A percentile compares a stretch with the other conserved stretches of the same genome.
phyloP scores from a whole-genome alignment of 2,888 invertebrate genomes.

The Suillia variegata region DNA sequence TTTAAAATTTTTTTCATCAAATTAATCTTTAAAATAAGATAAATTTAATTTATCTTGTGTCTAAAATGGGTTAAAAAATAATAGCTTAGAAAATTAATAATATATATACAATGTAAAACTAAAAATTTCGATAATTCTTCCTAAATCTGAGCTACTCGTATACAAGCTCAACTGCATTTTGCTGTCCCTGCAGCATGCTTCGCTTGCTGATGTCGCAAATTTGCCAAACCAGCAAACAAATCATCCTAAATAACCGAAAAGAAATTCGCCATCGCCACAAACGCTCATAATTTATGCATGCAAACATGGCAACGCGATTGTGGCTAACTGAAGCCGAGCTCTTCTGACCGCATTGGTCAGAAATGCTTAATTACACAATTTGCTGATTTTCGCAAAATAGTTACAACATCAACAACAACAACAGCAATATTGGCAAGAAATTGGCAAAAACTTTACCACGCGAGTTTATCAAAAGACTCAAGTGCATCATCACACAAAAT shows the following conservation, averaged over 20 bases:
- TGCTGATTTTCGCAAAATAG: not conserved
- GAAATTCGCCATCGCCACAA: not conserved
- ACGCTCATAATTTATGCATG: not conserved
- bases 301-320: not conserved
- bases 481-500: no score
- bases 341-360: not conserved
- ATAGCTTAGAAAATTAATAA: no score
- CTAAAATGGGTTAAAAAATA: no score
- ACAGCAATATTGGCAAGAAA: not conserved
- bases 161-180: conserved; percentile 19
- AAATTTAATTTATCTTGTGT: no score
- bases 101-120: no score
- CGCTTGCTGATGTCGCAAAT: conserved; percentile 24
- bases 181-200: no score
- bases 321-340: not conserved
- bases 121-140: no score
- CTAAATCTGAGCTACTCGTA: not conserved
- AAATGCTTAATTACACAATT: not conserved
- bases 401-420: no score
- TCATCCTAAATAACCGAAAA: conserved; percentile 1
- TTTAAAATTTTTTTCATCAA: no score
- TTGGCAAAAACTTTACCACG: no score
- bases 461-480: no score
- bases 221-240: conserved; percentile 20
- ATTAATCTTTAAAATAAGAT: no score